Evolutionary conservation across 92 coral and sea anemone genomes (phyloP), one percentile per base, ranked within the genome.

Genomic region (Phenganax subtilis): DNA sequence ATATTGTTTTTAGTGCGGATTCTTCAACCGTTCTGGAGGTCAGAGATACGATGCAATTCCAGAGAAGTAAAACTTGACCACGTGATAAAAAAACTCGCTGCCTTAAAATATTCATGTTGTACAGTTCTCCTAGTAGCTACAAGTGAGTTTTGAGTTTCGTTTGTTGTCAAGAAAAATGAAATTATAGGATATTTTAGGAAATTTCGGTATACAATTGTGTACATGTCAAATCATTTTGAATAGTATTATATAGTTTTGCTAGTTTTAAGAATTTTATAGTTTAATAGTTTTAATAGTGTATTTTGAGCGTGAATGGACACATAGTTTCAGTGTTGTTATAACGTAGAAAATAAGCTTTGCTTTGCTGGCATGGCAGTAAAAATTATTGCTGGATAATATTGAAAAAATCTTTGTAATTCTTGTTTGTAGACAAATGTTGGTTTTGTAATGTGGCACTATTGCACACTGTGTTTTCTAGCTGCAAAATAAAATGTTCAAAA

Each of bases 11-110:
- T 70, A 93, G 97, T 82, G 89, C 85, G 98, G 98, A 47, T 93
- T 93, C 86, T 93, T 93, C 86, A 91, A 91, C 86, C 91, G 98
- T 15, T 57, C 54, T 44, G 81, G 57, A 57, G 54, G 29, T 12
- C 55, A 31, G 12, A 28, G 81, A 59, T 76, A 76, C 81, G 81
- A 76, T 27, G 3, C 81, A 2, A 69, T 76, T 12, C 69, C 69
- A 11, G 69, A 57, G 16, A 76, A 30, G 28, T 76, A 76, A 60
- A 1, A 30, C 25, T 75, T 25, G 12, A 55, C 17, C 55, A 37
- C 47, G 47, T 37, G 47, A 37, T 37, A 29, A 17, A 68, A 12
- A 37, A 68, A 6, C 37, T 7, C 12, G 15, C 67, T 15, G 53
- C 47, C 52, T 68, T 10, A 1, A 15, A 27, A n/a, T 27, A 1